Evolutionary conservation across 92 coral and sea anemone species (phyloP), one percentile per base, ranked within the genome.

Genomic region (Siderastrea radians): DNA sequence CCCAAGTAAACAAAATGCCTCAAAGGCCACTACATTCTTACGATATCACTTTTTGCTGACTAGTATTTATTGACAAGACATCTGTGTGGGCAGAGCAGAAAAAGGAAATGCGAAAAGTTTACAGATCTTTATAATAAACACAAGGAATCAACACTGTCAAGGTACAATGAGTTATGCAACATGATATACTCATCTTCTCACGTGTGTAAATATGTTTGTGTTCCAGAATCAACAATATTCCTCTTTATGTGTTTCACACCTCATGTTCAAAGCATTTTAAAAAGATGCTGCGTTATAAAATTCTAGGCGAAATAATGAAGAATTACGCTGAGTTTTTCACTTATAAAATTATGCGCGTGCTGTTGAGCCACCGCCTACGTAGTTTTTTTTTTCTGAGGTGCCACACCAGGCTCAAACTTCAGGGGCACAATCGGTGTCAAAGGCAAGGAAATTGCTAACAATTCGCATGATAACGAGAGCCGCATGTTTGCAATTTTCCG

Each of bases 1-100:
- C 17, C 48, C 13, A 12, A 49, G 49, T 49, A 43, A 76, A 76
- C 82, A 62, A 78, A 67, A 62, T 62, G 82, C 48, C 71, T 50
- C n/a, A 14, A 48, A 17, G 57, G 82, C 45, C 70, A 78, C 63
- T 53, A 49, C 38, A 78, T 78, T 49, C 47, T 62, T 46, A 46
- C 50, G 15, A 17, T 47, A 14, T 15, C 6, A 60, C 7, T 16
- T 60, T n/a, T 49, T 51, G 63, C 5, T 45, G 80, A 38, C 66
- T 17, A 3, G 14, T n/a, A n/a, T n/a, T n/a, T 17, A 4, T 4
- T 16, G 3, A 14, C 66, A 57, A 15, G 49, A 1, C 58, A 62
- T 47, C 3, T 78, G 82, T 50, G 82, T 78, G 47, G 82, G 58
- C 44, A 48, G 48, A 6, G 16, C 69, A 26, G 38, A 26, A 26